Evolutionary conservation across 1,140 invertebrate species (phyloP), one percentile per base, ranked within the genome.

Genomic region (Plutomurus gul): DNA sequence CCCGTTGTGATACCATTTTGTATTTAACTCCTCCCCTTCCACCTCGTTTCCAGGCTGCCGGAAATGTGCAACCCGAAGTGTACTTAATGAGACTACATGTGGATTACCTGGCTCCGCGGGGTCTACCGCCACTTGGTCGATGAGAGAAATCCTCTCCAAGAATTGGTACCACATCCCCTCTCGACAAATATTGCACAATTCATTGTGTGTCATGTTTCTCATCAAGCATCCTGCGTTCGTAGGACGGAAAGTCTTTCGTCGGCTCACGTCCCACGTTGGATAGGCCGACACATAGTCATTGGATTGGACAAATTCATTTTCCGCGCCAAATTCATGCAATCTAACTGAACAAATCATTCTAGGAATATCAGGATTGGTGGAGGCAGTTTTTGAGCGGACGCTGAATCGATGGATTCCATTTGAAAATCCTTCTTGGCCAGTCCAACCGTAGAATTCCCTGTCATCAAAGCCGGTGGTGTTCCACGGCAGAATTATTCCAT

Each of bases 151-250:
- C 20, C 74, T 8, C 30, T 77, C 18, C 2, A 82, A 37, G 60
- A 82, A 82, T 74, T 82, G 74, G 25, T 43, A 30, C 81, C 81
- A 82, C 51, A 82, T 82, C 7, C 77, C 77, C 74, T 82, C 81
- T 37, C 77, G 37, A 33, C 81, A 82, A 3, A 82, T 30, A 20
- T 39, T 11, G 36, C 81, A 82, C 30, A 82, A 79, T 4, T 16
- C 3, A 3, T 22, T 5, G 36, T 72, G 43, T 4, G 73, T 82
- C 77, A 82, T 82, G 47, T 82, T 82, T 40, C 81, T 46, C 81
- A 82, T 82, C 3, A 82, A 33, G 47, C 81, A 82, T 1, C 75
- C 75, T 5, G 56, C 81, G 47, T 79, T 82, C 6, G 77, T 79
- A 27, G 81, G 81, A 6, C 81, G 51, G 25, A 73, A 79, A 1